Percentiles rank a stretch among this genome's conserved stretches.
Conservation (phyloP, 2,888 invertebrate genomes). For the Tinea semifulvella region DNA sequence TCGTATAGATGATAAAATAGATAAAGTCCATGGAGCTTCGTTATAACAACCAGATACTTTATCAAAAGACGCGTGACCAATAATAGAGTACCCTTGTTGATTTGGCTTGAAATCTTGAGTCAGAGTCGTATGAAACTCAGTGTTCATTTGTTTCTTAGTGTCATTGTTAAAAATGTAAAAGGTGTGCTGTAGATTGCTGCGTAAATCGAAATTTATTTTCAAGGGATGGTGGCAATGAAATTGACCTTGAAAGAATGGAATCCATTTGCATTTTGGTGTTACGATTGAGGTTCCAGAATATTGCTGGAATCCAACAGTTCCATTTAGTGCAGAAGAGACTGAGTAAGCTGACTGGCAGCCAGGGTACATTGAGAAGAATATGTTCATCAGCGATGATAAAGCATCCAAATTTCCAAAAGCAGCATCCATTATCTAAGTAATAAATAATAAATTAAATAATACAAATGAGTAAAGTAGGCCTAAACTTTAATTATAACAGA, state of each 20-base stretch:
- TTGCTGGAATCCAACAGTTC: conserved; percentile 36
- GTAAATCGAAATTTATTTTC: conserved; percentile 47
- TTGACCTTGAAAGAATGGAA: conserved; percentile 49
- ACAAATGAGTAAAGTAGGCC: no score
- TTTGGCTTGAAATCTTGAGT: conserved; percentile 45
- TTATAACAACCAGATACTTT: conserved; percentile 22
- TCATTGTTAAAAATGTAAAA: conserved; percentile 47
- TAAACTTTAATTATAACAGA: no score
- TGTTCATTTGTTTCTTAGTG: conserved; percentile 33
- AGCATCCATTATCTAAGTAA: conserved; percentile 39
- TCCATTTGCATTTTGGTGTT: conserved; percentile 41
- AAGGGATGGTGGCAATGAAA: conserved; percentile 44
- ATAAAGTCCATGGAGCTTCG: conserved; percentile 46
- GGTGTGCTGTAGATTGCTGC: conserved; percentile 31
- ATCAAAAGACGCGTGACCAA: conserved; percentile 38
- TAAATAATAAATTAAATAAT: conserved; percentile 1
- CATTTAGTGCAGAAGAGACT: conserved; percentile 42
- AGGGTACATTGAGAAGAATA: conserved; percentile 47
- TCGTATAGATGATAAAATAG: conserved; percentile 33
- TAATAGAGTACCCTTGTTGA: conserved; percentile 42
- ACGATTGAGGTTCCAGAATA: conserved; percentile 29
- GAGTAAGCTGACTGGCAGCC: conserved; percentile 43
- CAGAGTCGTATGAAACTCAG: conserved; percentile 38
- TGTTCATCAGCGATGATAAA: conserved; percentile 44
- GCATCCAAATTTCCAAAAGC: conserved; percentile 43